Evolutionary conservation across 2,797 vertebrate genomes (phyloP).

Genomic region (Macroramphosus scolopax): DNA sequence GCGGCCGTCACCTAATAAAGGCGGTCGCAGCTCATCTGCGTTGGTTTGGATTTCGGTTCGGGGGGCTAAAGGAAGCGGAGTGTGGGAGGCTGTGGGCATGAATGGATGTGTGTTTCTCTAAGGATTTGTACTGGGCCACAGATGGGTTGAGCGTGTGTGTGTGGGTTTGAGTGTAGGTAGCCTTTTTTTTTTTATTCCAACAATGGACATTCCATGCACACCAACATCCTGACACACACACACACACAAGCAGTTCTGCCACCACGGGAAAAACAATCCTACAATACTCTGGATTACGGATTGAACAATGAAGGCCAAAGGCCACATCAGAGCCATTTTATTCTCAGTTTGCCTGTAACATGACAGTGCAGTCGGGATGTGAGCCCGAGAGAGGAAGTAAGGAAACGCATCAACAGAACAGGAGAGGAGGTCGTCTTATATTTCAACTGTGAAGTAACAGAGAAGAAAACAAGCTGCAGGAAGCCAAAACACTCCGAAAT

Average conservation of each 20-base stretch:
- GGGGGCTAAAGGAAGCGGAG: constrained; percentile 29
- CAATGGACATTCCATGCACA: constrained; percentile 20
- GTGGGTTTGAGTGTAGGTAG: constrained; percentile 44
- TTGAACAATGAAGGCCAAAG: too few relatives aligned
- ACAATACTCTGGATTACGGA: too few relatives aligned
- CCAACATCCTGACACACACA: constrained; percentile 11
- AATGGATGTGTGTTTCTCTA: constrained; percentile 46
- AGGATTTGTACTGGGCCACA: constrained; percentile 54
- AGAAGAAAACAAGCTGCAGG: constrained; percentile 25
- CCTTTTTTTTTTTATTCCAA: constrained; percentile 23
- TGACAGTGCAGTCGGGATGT: constrained; percentile 39
- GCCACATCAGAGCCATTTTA: too few relatives aligned
- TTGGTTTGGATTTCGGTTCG: constrained; percentile 33
- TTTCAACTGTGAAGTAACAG: constrained; percentile 40
- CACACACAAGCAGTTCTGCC: constrained; percentile 16
- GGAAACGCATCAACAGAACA: constrained; percentile 36
- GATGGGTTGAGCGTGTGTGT: constrained; percentile 61
- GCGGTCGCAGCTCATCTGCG: constrained; percentile 62
- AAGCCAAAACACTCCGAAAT: background rate
- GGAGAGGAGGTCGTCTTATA: constrained; percentile 35
- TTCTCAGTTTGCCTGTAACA: too few relatives aligned
- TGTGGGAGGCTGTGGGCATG: constrained; percentile 52
- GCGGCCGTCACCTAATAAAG: constrained; percentile 68
- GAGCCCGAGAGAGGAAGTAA: constrained; percentile 16
- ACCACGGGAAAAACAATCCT: too few relatives aligned